A percentile compares a stretch with the other conserved stretches of the same genome.
Conservation (phyloP, 1,140 invertebrate genomes). For the Glossosoma conforme region DNA sequence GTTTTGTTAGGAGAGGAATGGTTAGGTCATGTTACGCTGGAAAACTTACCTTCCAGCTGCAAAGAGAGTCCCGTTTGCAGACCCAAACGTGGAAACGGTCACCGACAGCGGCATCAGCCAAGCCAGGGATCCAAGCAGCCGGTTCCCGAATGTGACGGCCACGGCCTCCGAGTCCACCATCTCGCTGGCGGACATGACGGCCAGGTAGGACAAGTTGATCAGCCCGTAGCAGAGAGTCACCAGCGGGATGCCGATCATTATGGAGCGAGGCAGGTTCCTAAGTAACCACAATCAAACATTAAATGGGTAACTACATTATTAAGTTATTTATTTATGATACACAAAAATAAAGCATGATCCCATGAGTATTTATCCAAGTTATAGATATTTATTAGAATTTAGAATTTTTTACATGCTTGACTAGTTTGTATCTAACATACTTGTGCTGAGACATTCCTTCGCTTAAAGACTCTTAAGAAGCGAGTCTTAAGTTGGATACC, state of each 20-base stretch:
- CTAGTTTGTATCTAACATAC: too few species aligned
- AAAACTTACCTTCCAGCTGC: slow-evolving; percentile 68
- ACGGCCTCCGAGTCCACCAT: slow-evolving; percentile 95
- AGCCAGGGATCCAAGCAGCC: slow-evolving; percentile 76
- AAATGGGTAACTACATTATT: slow-evolving; percentile 1
- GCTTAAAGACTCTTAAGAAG: too few species aligned
- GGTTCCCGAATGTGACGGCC: slow-evolving; percentile 87
- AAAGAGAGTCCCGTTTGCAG: slow-evolving; percentile 94
- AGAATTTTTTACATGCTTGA: too few species aligned
- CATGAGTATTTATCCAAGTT: too few species aligned
- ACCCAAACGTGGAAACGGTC: slow-evolving; percentile 94
- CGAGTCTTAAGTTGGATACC: too few species aligned
- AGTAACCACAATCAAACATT: slow-evolving; percentile 12
- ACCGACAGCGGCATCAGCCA: slow-evolving; percentile 95
- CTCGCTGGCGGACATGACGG: slow-evolving; percentile 91
- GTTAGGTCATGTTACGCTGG: too few species aligned
- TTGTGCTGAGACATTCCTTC: too few species aligned
- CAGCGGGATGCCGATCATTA: slow-evolving; percentile 93
- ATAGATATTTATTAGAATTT: too few species aligned
- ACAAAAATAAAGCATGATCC: too few species aligned
- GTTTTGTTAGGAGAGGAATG: too few species aligned
- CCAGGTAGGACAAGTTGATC: slow-evolving; percentile 94
- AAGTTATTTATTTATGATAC: too few species aligned
- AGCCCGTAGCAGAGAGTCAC: slow-evolving; percentile 94
- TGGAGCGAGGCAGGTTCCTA: slow-evolving; percentile 92